Conservation (phyloP, 2,113 vertebrate genomes). For the Carettochelys insculpta region DNA sequence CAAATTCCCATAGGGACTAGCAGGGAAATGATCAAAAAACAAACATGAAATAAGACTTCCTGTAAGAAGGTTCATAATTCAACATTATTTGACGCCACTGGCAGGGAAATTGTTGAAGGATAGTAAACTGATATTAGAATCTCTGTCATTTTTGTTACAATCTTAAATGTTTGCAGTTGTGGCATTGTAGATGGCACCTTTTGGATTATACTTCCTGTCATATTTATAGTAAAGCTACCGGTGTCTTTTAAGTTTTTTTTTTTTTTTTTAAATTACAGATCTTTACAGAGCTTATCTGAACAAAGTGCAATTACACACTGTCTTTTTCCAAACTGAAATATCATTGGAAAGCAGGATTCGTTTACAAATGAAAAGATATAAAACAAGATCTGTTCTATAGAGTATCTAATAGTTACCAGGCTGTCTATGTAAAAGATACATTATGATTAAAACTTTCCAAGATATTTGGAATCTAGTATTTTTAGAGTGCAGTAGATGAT, state of each 20-base stretch:
- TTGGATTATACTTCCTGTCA: conserved; percentile 59
- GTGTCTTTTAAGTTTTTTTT: conserved; percentile 61
- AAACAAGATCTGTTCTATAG: neutral
- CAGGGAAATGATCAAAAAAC: conserved; percentile 78
- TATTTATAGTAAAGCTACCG: conserved; percentile 65
- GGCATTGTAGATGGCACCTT: conserved; percentile 64
- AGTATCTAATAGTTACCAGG: neutral
- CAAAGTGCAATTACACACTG: neutral
- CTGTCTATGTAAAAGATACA: neutral
- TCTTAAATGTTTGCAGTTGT: conserved; percentile 79
- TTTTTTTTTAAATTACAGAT: accelerated
- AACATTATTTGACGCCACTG: conserved; percentile 82
- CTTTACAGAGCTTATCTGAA: conserved; percentile 20
- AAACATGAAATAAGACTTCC: conserved; percentile 80
- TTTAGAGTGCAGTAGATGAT: neutral
- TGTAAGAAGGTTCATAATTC: conserved; percentile 79
- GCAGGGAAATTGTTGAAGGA: conserved; percentile 78
- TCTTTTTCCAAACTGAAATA: conserved; percentile 20
- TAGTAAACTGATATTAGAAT: conserved; percentile 77
- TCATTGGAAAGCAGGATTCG: neutral
- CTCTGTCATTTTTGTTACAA: conserved; percentile 76
- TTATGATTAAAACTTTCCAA: neutral
- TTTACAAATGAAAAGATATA: conserved; percentile 27
- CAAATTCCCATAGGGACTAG: conserved; percentile 75
- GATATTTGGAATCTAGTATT: neutral